A percentile compares a stretch with the other conserved stretches of the same genome.
These are phyloP conservation scores for Calonectris borealis DNA, from an alignment of 2,113 vertebrate species.

Conservation along the genomic window DNA sequence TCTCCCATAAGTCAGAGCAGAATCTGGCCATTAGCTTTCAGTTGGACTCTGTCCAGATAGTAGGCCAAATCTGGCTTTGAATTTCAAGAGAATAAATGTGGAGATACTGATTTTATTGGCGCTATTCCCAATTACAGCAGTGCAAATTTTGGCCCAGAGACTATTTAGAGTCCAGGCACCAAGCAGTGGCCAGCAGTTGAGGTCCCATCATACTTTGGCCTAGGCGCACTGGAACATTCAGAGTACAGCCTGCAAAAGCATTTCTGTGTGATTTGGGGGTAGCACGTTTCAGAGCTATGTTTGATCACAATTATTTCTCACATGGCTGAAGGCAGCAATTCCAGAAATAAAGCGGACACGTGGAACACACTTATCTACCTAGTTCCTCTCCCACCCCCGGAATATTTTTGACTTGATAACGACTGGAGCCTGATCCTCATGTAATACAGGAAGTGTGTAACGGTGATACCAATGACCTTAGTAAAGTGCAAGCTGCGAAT, in stretches of 20 bases:
- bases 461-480: not conserved
- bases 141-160: not conserved
- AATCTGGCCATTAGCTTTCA: not conserved
- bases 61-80: not conserved
- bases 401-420: constrained; percentile 35
- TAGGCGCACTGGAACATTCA: not conserved
- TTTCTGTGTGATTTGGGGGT: not conserved
- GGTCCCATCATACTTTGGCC: not conserved
- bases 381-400: not conserved
- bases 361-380: not conserved
- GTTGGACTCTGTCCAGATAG: not conserved
- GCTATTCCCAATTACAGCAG: not conserved
- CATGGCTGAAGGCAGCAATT: not conserved
- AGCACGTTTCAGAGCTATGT: not conserved
- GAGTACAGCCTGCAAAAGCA: not conserved
- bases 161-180: not conserved
- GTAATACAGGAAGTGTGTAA: constrained; percentile 53
- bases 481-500: constrained; percentile 35
- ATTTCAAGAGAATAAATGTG: not conserved
- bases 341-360: not conserved
- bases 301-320: not conserved
- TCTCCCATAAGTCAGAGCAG: not conserved
- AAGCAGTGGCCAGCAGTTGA: not conserved
- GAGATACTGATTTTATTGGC: not conserved
- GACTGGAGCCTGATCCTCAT: not conserved